Percentiles rank a stretch among this genome's conserved stretches.
Evolutionary conservation across 64 coral and sea anemone species (phyloP).

Genomic region (Orbicella faveolata): DNA sequence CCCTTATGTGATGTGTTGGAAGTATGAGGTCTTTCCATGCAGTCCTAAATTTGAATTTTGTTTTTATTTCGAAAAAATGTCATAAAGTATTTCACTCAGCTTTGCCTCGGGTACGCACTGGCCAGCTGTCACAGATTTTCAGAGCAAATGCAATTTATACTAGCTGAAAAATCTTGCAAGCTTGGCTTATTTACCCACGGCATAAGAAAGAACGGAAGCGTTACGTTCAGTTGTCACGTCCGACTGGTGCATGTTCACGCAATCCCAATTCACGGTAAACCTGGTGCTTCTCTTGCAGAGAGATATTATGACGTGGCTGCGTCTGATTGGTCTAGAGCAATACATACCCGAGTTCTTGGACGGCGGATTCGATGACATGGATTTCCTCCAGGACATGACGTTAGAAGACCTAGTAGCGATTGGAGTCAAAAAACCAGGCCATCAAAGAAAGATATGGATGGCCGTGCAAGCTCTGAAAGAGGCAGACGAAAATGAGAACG

Average conservation of each 20-base stretch:
- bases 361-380: conserved; percentile 96
- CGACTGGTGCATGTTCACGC: background rate
- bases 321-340: conserved; percentile 77
- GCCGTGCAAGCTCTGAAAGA: conserved; percentile 65
- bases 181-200: too few species aligned
- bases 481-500: conserved; percentile 55
- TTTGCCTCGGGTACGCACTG: too few species aligned
- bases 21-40: too few species aligned
- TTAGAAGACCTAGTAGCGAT: conserved; percentile 85
- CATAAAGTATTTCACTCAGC: too few species aligned
- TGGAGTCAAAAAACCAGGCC: conserved; percentile 84
- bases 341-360: conserved; percentile 94
- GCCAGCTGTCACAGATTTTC: too few species aligned
- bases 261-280: too few species aligned
- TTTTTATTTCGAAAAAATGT: too few species aligned
- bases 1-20: too few species aligned
- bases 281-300: conserved; percentile 43
- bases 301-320: conserved; percentile 89
- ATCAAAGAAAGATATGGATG: conserved; percentile 91
- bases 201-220: too few species aligned
- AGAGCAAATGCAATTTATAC: too few species aligned
- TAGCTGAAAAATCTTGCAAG: too few species aligned
- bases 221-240: background rate
- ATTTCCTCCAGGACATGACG: conserved; percentile 89
- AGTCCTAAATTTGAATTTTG: too few species aligned